Conservation (phyloP, 2,113 vertebrate genomes). For the Enhydra lutris region DNA sequence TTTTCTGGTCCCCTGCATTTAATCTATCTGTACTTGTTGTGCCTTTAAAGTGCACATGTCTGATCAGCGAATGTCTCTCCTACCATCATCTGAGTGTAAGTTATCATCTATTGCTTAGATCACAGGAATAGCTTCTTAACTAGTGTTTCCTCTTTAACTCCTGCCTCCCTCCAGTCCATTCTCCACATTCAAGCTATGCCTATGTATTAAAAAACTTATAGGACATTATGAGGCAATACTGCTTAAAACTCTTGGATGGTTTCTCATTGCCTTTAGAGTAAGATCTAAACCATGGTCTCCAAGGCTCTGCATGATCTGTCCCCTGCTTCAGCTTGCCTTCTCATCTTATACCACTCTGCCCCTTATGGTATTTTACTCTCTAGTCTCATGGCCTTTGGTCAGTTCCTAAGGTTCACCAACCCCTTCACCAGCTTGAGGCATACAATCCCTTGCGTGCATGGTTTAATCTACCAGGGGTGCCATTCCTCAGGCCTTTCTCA, state of each 20-base stretch:
- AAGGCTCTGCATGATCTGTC: no score
- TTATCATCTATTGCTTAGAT: background rate
- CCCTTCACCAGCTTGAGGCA: background rate
- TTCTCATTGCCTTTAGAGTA: background rate
- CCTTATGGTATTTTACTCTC: background rate
- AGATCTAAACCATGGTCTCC: background rate
- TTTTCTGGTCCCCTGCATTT: background rate
- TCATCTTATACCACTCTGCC: background rate
- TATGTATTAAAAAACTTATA: background rate
- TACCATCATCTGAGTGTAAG: background rate
- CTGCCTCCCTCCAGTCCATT: background rate
- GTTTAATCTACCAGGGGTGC: background rate
- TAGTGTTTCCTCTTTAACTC: background rate
- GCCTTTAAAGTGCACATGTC: background rate
- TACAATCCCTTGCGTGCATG: background rate
- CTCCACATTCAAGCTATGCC: background rate
- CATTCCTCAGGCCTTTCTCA: background rate
- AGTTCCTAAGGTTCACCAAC: background rate
- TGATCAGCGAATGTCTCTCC: background rate
- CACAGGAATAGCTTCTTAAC: background rate
- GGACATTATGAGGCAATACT: background rate
- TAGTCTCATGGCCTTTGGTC: background rate
- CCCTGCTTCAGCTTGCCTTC: background rate
- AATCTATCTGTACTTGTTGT: background rate
- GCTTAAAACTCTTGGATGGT: background rate